Evolutionary conservation across 2,113 vertebrate genomes (phyloP).

Genomic region (Callipepla squamata): DNA sequence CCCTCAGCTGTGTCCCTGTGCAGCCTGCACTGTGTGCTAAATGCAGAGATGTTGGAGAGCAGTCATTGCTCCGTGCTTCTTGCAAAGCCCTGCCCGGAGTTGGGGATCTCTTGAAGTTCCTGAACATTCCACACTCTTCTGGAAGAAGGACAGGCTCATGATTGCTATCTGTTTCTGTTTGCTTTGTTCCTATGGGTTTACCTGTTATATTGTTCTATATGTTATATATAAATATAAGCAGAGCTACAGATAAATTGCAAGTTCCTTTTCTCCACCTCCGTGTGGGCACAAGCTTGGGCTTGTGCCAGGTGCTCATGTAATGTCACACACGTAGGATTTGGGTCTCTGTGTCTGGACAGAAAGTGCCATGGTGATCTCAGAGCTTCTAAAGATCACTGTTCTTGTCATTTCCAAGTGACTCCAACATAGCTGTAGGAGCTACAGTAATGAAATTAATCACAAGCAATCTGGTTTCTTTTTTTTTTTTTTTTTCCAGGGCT

Average conservation of each 20-base stretch:
- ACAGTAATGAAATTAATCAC: background rate
- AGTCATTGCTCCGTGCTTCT: background rate
- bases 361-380: background rate
- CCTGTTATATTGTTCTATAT: background rate
- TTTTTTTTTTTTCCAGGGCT: background rate
- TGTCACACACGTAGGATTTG: background rate
- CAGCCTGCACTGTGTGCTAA: too few species aligned
- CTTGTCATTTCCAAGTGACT: background rate
- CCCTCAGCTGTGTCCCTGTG: background rate
- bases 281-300: background rate
- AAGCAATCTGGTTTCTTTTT: background rate
- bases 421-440: background rate
- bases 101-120: background rate
- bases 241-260: background rate
- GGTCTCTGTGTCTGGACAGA: background rate
- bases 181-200: background rate
- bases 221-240: background rate
- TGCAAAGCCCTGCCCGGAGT: background rate
- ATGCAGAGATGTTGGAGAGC: background rate
- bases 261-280: background rate
- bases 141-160: background rate
- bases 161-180: background rate
- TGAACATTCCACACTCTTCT: rapidly evolving
- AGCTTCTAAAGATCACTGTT: background rate
- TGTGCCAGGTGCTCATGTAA: background rate